Percentiles rank a stretch among this genome's conserved stretches.
These are phyloP conservation scores for Oostethus manadensis DNA, from an alignment of 2,113 vertebrate genomes.

Conservation along the genomic window DNA sequence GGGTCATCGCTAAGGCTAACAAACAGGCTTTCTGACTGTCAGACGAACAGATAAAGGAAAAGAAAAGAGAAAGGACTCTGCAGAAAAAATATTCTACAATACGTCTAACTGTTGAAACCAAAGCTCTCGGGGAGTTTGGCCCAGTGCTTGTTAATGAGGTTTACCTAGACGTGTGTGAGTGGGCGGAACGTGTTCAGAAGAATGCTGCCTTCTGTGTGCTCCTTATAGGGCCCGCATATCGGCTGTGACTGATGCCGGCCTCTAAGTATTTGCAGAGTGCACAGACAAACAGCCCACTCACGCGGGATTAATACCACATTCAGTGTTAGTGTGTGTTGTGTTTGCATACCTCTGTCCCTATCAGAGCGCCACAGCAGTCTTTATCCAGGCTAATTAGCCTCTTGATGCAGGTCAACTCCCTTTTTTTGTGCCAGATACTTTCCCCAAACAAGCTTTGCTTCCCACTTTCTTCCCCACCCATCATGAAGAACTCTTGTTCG, in stretches of 20 bases:
- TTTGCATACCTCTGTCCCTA: conserved; percentile 7
- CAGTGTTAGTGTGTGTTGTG: conserved; percentile 11
- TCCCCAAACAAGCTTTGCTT: conserved; percentile 19
- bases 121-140: conserved; percentile 29
- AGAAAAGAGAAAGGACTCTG: not conserved
- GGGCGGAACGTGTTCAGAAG: conserved; percentile 38
- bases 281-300: conserved; percentile 39
- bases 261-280: conserved; percentile 31
- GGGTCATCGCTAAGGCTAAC: too few species aligned
- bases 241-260: conserved; percentile 30
- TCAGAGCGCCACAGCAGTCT: conserved; percentile 6
- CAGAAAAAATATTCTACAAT: not conserved
- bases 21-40: too few species aligned
- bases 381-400: conserved; percentile 32
- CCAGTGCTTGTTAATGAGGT: conserved; percentile 41
- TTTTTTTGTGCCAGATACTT: conserved; percentile 16
- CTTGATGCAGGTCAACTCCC: conserved; percentile 12
- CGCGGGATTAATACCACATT: conserved; percentile 21
- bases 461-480: conserved; percentile 16
- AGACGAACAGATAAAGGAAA: not conserved
- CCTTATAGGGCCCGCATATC: conserved; percentile 21
- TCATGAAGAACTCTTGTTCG: conserved; percentile 14
- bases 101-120: conserved; percentile 7
- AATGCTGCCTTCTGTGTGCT: conserved; percentile 43
- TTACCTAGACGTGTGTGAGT: conserved; percentile 20